Conservation (phyloP, 2,888 invertebrate genomes). For the Cataglyphis livida region DNA sequence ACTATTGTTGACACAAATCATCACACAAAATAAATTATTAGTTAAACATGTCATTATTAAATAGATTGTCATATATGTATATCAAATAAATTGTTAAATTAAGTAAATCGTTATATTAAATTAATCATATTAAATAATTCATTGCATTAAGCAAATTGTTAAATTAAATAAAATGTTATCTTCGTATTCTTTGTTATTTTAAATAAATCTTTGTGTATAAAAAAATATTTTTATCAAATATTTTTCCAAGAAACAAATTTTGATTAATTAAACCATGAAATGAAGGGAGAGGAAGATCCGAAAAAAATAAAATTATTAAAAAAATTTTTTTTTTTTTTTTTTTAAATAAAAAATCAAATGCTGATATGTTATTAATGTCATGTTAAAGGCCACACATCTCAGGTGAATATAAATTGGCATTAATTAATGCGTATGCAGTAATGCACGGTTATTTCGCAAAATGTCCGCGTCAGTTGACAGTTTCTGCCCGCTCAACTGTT, state of each 20-base stretch:
- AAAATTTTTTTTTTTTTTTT: background rate
- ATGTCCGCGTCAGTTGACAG: slow-evolving; percentile 40
- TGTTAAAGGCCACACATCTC: background rate
- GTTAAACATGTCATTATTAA: slow-evolving; percentile 8
- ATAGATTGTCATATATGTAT: background rate
- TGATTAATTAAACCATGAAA: background rate
- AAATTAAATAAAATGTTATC: background rate
- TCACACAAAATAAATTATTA: slow-evolving; percentile 7
- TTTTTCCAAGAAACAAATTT: background rate
- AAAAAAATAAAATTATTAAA: background rate
- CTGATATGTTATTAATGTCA: background rate
- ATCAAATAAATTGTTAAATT: background rate
- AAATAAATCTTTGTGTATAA: background rate
- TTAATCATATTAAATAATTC: background rate
- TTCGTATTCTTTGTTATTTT: background rate
- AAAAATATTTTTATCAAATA: background rate
- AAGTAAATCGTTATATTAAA: slow-evolving; percentile 8
- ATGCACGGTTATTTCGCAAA: slow-evolving; percentile 32
- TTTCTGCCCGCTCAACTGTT: slow-evolving; percentile 32
- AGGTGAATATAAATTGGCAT: slow-evolving; percentile 2
- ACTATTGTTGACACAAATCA: slow-evolving; percentile 27
- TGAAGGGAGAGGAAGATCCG: background rate
- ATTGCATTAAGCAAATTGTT: background rate
- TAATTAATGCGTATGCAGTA: slow-evolving; percentile 40
- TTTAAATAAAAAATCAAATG: background rate